A percentile compares a stretch with the other conserved stretches of the same genome.
phyloP scores from a whole-genome alignment of 2,888 invertebrate genomes.

The Ferdinandea cuprea region DNA sequence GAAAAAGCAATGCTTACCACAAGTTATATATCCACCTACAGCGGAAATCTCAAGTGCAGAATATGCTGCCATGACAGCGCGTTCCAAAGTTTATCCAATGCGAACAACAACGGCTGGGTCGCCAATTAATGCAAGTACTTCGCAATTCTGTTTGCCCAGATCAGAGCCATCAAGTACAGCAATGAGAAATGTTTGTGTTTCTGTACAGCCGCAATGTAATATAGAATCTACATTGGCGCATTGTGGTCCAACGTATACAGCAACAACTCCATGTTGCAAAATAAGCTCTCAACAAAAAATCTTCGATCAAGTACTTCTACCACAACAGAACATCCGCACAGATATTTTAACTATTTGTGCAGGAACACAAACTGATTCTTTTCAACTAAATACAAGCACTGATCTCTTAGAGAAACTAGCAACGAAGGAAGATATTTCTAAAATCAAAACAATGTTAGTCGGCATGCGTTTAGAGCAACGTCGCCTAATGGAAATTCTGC shows the following conservation, averaged over 20 bases:
- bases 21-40: conserved; percentile 77
- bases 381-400: background rate
- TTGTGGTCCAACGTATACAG: conserved; percentile 28
- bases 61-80: conserved; percentile 7
- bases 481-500: conserved; percentile 75
- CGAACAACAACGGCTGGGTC: conserved; percentile 20
- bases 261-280: background rate
- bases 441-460: conserved; percentile 75
- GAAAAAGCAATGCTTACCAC: conserved; percentile 81
- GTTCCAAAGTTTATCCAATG: conserved; percentile 74
- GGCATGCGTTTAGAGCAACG: conserved; percentile 78
- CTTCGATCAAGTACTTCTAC: background rate
- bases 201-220: conserved; percentile 1
- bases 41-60: conserved; percentile 73
- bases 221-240: conserved; percentile 5
- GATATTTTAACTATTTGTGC: conserved; percentile 80
- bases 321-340: conserved; percentile 44
- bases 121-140: conserved; percentile 20
- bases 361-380: conserved; percentile 80
- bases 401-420: conserved; percentile 71
- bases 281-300: background rate
- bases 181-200: background rate
- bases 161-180: background rate
- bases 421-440: conserved; percentile 77
- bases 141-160: conserved; percentile 9